Conservation (phyloP, 1,140 invertebrate genomes). For the Brachionus rotundiformis region DNA sequence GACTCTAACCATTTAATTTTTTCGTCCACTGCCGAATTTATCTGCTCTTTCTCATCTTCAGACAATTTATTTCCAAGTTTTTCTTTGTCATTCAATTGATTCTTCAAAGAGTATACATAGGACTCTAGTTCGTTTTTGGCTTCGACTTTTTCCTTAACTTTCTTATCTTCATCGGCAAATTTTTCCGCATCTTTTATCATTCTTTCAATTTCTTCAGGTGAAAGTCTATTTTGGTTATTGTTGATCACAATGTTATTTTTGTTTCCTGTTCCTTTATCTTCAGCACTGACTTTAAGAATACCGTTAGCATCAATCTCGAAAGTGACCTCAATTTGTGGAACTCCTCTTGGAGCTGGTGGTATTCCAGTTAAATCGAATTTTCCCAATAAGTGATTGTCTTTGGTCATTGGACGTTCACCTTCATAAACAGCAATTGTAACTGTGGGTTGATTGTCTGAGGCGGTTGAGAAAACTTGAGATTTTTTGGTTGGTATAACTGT, state of each 20-base stretch:
- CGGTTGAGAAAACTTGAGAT: slow-evolving; percentile 98
- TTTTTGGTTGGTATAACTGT: slow-evolving; percentile 99
- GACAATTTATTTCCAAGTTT: slow-evolving; percentile 89
- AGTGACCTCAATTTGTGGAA: slow-evolving; percentile 96
- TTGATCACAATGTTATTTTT: slow-evolving; percentile 98
- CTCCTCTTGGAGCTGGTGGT: slow-evolving; percentile 91
- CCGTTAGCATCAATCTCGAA: slow-evolving; percentile 99
- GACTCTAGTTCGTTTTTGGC: slow-evolving; percentile 84
- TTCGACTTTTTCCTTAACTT: slow-evolving; percentile 92
- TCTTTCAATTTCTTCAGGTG: slow-evolving; percentile 93
- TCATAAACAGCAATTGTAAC: slow-evolving; percentile 94
- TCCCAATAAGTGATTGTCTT: slow-evolving; percentile 94
- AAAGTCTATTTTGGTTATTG: slow-evolving; percentile 93
- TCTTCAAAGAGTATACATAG: slow-evolving; percentile 96
- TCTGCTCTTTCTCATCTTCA: slow-evolving; percentile 88
- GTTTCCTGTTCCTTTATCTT: slow-evolving; percentile 97
- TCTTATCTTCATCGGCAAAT: slow-evolving; percentile 97
- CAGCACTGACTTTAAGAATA: slow-evolving; percentile 83
- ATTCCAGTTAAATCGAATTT: slow-evolving; percentile 98
- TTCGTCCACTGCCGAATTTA: slow-evolving; percentile 89
- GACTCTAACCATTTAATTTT: slow-evolving; percentile 97
- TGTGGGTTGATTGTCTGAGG: slow-evolving; percentile 96
- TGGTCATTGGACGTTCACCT: slow-evolving; percentile 98
- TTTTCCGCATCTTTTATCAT: slow-evolving; percentile 99
- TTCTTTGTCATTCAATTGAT: slow-evolving; percentile 86